phyloP scores from a whole-genome alignment of 2,797 vertebrate species.

The Linurgus olivaceus region DNA sequence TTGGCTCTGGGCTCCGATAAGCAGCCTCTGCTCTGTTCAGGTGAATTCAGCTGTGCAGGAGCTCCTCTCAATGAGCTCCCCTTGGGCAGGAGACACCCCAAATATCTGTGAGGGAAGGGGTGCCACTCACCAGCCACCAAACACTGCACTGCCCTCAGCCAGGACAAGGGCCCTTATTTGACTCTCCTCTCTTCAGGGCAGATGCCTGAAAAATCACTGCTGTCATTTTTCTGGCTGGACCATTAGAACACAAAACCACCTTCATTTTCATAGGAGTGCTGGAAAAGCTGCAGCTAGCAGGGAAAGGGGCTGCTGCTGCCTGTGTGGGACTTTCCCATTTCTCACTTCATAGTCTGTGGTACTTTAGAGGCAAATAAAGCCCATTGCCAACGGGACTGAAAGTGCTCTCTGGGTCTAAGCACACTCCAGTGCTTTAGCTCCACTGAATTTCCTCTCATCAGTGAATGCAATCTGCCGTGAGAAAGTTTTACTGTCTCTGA shows the following conservation, averaged over 20 bases:
- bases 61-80: neutral
- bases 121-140: neutral
- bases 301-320: neutral
- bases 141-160: neutral
- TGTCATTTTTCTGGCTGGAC: neutral
- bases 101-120: neutral
- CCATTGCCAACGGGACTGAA: neutral
- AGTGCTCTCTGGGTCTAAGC: constrained; percentile 54
- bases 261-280: neutral
- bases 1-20: neutral
- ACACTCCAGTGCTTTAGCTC: constrained; percentile 52
- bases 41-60: neutral
- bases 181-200: neutral
- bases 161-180: neutral
- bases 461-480: constrained; percentile 73
- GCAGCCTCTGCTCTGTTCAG: neutral
- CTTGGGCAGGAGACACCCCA: neutral
- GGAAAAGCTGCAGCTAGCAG: neutral
- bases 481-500: constrained; percentile 77
- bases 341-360: neutral
- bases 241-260: neutral
- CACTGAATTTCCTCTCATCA: constrained; percentile 71
- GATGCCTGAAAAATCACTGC: neutral
- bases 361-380: constrained; percentile 39
- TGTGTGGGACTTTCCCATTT: neutral